phyloP scores from a whole-genome alignment of 2,888 invertebrate species.

The Volucella inflata region DNA sequence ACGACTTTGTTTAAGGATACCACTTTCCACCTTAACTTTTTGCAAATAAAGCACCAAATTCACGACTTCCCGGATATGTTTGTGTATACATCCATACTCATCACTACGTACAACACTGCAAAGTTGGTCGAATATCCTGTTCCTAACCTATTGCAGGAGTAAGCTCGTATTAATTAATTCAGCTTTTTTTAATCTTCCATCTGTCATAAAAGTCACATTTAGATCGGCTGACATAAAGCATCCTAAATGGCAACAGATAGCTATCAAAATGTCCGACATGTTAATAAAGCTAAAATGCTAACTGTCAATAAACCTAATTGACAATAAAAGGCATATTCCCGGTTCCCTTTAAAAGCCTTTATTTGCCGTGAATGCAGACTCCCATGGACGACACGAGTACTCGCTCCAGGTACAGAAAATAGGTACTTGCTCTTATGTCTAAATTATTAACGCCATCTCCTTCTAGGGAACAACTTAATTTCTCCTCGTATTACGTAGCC shows the following conservation, averaged over 20 bases:
- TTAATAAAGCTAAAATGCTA: constrained; percentile 42
- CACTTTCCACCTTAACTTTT: too few species aligned
- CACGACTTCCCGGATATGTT: too few species aligned
- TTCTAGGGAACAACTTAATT: constrained; percentile 59
- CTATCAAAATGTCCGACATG: constrained; percentile 32
- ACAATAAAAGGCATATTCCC: constrained; percentile 28
- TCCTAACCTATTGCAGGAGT: too few species aligned
- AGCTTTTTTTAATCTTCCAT: constrained; percentile 1
- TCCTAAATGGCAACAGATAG: constrained; percentile 22
- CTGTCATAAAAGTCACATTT: constrained; percentile 17
- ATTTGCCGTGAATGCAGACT: constrained; percentile 6
- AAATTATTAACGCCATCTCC: constrained; percentile 63
- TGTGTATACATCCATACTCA: too few species aligned
- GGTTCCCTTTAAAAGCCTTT: constrained; percentile 8
- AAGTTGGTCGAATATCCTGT: too few species aligned
- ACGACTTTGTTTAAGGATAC: too few species aligned
- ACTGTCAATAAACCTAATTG: constrained; percentile 49
- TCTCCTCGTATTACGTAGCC: constrained; percentile 57
- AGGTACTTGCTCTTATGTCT: constrained; percentile 48
- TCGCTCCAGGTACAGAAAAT: constrained; percentile 1
- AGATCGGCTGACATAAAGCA: constrained; percentile 25
- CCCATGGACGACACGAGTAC: neutral
- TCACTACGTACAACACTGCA: too few species aligned
- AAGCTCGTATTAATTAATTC: neutral
- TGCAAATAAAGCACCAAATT: too few species aligned